A percentile compares a stretch with the other conserved stretches of the same genome.
These are phyloP conservation scores for Microdon myrmicae DNA, from an alignment of 2,888 invertebrate genomes.

Conservation along the genomic window DNA sequence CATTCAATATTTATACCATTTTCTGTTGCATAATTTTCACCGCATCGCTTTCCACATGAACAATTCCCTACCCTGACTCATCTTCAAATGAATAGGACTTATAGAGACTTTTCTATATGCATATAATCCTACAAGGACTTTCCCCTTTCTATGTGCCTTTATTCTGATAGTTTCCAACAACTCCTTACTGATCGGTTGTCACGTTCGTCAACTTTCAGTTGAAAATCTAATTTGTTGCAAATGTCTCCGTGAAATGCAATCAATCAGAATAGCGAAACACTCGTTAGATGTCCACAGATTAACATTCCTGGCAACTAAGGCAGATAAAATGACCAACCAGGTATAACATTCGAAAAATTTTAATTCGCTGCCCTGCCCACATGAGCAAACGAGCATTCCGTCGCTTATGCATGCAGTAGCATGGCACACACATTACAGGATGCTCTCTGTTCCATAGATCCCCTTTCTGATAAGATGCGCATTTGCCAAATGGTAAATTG, in stretches of 20 bases:
- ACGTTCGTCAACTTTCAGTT: neutral
- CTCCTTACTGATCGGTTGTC: no score
- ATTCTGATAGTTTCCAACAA: no score
- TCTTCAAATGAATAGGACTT: no score
- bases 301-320: conserved; percentile 19
- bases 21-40: no score
- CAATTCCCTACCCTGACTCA: no score
- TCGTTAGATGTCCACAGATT: conserved; percentile 31
- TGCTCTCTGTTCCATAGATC: conserved; percentile 48
- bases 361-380: conserved; percentile 47
- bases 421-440: conserved; percentile 40
- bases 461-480: conserved; percentile 47
- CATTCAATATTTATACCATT: no score
- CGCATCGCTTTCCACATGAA: no score
- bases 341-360: conserved; percentile 41
- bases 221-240: conserved; percentile 10
- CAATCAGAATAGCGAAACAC: conserved; percentile 17
- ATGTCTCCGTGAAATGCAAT: conserved; percentile 25
- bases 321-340: conserved; percentile 6
- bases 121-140: no score
- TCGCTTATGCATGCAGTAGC: conserved; percentile 50
- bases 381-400: conserved; percentile 37
- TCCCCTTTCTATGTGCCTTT: no score
- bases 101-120: no score
- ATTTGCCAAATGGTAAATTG: conserved; percentile 53